These are phyloP conservation scores for Dendronephthya gigantea DNA, from an alignment of 64 coral and sea anemone genomes.

Conservation along the genomic window DNA sequence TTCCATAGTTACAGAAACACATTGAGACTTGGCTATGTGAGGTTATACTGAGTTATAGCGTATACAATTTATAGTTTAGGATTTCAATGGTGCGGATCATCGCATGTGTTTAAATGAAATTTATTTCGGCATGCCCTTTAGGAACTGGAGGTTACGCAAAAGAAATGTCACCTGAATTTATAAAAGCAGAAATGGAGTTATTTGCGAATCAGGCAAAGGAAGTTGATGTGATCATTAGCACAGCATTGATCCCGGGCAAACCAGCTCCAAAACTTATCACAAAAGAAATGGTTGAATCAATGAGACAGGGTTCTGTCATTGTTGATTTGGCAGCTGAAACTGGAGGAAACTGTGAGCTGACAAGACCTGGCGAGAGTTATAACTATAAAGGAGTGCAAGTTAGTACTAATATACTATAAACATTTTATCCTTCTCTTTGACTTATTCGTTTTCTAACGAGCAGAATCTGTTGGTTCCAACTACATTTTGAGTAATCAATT, in stretches of 20 bases:
- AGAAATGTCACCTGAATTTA: slow-evolving; percentile 71
- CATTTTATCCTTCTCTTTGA: no score
- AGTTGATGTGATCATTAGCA: slow-evolving; percentile 84
- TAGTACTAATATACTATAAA: slow-evolving; percentile 14
- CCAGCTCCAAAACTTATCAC: slow-evolving; percentile 84
- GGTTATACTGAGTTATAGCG: no score
- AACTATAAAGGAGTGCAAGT: slow-evolving; percentile 89
- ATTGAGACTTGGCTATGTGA: no score
- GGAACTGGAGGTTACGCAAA: slow-evolving; percentile 89
- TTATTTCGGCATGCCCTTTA: neutral
- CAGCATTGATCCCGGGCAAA: slow-evolving; percentile 89
- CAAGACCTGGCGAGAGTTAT: slow-evolving; percentile 80
- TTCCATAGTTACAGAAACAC: no score
- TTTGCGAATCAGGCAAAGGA: slow-evolving; percentile 98
- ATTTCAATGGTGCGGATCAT: no score
- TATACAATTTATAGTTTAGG: no score
- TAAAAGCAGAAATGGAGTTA: slow-evolving; percentile 71
- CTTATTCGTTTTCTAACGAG: no score
- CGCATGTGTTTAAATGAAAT: no score
- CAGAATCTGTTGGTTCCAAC: neutral
- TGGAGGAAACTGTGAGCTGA: slow-evolving; percentile 88
- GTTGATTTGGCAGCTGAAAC: slow-evolving; percentile 86
- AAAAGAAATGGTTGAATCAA: slow-evolving; percentile 89
- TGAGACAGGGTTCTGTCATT: slow-evolving; percentile 96
- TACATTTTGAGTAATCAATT: neutral